Percentiles rank a stretch among this genome's conserved stretches.
These are phyloP conservation scores for Astur gentilis DNA, from an alignment of 2,113 vertebrate species.

Conservation along the genomic window DNA sequence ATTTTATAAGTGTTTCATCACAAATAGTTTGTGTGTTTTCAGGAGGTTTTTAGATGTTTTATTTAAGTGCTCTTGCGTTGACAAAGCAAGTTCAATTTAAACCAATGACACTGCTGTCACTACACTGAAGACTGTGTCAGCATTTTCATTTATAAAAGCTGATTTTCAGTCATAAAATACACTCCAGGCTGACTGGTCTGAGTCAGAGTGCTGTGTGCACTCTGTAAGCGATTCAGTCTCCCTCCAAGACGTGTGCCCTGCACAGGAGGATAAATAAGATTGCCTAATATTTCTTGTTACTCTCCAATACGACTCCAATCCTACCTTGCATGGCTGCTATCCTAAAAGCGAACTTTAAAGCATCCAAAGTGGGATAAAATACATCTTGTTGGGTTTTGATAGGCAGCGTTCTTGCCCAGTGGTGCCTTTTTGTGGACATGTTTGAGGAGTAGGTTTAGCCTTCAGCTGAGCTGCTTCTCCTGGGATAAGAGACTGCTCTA, in stretches of 20 bases:
- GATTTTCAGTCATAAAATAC: background rate
- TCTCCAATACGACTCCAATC: background rate
- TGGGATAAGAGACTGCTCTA: background rate
- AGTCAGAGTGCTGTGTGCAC: background rate
- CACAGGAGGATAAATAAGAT: background rate
- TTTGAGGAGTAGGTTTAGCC: background rate
- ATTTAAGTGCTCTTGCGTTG: conserved; percentile 15
- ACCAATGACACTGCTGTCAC: background rate
- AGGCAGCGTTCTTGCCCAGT: background rate
- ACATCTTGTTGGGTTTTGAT: background rate
- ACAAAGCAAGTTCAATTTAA: conserved; percentile 12
- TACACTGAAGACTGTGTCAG: background rate
- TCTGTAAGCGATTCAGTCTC: background rate
- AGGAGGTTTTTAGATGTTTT: background rate
- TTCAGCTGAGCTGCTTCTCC: background rate
- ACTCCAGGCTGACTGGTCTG: background rate
- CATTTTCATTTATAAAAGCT: conserved; percentile 2
- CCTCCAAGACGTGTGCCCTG: background rate
- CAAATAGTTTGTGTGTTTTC: background rate
- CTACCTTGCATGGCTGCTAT: background rate
- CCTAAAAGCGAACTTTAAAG: background rate
- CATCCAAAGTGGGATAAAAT: background rate
- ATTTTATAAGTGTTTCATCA: background rate
- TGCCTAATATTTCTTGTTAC: background rate
- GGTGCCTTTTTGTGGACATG: background rate